These are phyloP conservation scores for Setipinna tenuifilis DNA, from an alignment of 2,797 vertebrate species.

Conservation along the genomic window DNA sequence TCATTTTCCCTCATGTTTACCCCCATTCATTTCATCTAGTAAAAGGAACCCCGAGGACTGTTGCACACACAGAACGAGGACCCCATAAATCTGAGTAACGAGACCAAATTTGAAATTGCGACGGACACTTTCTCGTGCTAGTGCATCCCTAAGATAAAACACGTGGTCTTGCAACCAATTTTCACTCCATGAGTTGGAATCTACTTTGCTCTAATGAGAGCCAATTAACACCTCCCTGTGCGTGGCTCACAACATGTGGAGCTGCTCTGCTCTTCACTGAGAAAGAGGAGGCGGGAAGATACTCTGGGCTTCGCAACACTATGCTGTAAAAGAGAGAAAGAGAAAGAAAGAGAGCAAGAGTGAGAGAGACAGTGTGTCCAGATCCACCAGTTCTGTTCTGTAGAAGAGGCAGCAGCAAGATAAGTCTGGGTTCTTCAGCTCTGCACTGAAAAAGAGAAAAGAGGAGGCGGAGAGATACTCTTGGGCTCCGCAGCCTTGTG, in stretches of 20 bases:
- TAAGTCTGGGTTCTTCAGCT: no score
- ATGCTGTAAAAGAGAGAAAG: no score
- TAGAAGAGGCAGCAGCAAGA: no score
- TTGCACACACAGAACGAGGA: background rate
- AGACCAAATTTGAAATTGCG: background rate
- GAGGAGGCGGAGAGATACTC: no score
- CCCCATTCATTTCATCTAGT: background rate
- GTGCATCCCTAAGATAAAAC: background rate
- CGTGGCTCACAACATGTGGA: background rate
- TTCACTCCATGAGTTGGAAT: background rate
- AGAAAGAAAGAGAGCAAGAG: no score
- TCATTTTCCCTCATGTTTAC: background rate
- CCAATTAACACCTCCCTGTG: background rate
- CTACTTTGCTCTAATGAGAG: constrained; percentile 1
- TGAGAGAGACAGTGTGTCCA: no score
- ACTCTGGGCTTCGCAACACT: no score
- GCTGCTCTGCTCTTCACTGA: background rate
- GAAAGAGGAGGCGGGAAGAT: background rate
- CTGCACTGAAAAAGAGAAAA: no score
- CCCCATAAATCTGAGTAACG: background rate
- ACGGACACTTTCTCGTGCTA: background rate
- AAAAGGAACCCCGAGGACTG: background rate
- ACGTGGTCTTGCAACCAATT: background rate
- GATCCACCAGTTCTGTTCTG: no score
- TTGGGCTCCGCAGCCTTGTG: no score